Evolutionary conservation across 1,140 invertebrate genomes (phyloP).

Genomic region (Leptinotarsa undecemlineata): DNA sequence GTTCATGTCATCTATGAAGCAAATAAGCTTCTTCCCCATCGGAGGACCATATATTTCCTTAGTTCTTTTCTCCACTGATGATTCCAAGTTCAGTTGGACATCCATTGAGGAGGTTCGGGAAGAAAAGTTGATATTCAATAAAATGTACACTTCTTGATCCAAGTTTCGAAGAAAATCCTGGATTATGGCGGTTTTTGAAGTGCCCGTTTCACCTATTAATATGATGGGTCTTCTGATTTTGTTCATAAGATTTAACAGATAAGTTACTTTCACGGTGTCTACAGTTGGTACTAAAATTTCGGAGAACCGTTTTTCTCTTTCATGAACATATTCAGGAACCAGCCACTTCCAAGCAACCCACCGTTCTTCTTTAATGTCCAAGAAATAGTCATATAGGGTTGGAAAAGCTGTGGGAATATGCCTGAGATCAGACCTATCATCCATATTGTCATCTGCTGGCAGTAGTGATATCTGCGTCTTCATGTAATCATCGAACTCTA

Average conservation of each 20-base stretch:
- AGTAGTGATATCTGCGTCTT: slow-evolving; percentile 76
- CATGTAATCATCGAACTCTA: slow-evolving; percentile 77
- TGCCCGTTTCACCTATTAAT: slow-evolving; percentile 86
- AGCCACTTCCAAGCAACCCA: slow-evolving; percentile 87
- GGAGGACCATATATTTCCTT: slow-evolving; percentile 88
- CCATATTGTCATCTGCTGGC: slow-evolving; percentile 64
- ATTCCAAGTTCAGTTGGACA: slow-evolving; percentile 84
- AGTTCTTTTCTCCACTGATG: slow-evolving; percentile 83
- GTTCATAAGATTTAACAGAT: slow-evolving; percentile 80
- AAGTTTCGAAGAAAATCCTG: slow-evolving; percentile 77
- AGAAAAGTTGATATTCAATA: slow-evolving; percentile 87
- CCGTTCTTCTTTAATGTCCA: slow-evolving; percentile 68
- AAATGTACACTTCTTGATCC: slow-evolving; percentile 66
- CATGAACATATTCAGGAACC: slow-evolving; percentile 76
- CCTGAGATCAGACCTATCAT: slow-evolving; percentile 68
- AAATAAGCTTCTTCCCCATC: slow-evolving; percentile 80
- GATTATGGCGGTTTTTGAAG: slow-evolving; percentile 88
- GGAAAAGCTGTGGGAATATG: slow-evolving; percentile 70
- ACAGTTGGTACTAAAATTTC: slow-evolving; percentile 88
- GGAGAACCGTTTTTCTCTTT: slow-evolving; percentile 70
- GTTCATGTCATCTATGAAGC: slow-evolving; percentile 94
- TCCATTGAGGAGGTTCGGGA: slow-evolving; percentile 86
- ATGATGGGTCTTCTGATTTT: slow-evolving; percentile 75
- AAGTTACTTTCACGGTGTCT: slow-evolving; percentile 79
- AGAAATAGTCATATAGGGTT: slow-evolving; percentile 80